Percentiles rank a stretch among this genome's conserved stretches.
phyloP scores from a whole-genome alignment of 2,113 vertebrate species.

The Cephalopholis sonnerati region DNA sequence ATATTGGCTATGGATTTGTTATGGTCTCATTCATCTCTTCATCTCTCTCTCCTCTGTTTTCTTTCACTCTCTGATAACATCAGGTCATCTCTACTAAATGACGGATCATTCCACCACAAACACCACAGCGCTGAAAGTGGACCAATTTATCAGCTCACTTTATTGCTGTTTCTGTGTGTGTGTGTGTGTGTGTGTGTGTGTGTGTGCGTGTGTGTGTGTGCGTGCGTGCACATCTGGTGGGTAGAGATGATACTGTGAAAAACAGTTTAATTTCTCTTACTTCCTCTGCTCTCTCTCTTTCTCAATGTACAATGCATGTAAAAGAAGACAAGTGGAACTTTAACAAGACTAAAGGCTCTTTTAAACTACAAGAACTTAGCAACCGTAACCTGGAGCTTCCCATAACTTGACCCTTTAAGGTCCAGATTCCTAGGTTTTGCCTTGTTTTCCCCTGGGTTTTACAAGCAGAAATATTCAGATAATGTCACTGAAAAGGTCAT shows the following conservation, averaged over 20 bases:
- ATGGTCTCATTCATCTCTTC: constrained; percentile 75
- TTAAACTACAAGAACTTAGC: not conserved
- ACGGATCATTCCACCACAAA: constrained; percentile 80
- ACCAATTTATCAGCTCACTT: constrained; percentile 75
- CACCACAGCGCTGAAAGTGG: constrained; percentile 61
- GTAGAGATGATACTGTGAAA: not conserved
- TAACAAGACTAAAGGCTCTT: not conserved
- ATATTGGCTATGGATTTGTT: constrained; percentile 68
- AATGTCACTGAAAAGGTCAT: too few relatives aligned
- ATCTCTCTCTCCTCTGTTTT: constrained; percentile 33
- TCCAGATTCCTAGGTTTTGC: too few relatives aligned
- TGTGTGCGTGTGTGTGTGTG: constrained; percentile 21
- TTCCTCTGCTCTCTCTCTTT: not conserved
- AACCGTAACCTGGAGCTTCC: too few relatives aligned
- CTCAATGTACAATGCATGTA: not conserved
- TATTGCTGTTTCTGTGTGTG: constrained; percentile 22
- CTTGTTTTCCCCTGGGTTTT: too few relatives aligned
- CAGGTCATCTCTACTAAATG: constrained; percentile 77
- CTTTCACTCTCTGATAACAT: constrained; percentile 66
- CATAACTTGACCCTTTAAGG: too few relatives aligned
- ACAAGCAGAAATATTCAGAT: too few relatives aligned
- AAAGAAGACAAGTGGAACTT: not conserved
- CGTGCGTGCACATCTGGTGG: not conserved
- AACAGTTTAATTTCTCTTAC: not conserved
- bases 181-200: constrained; percentile 46